Evolutionary conservation across 2,113 vertebrate genomes (phyloP), one percentile per base, ranked within the genome.

Genomic region (Istiophorus platypterus): DNA sequence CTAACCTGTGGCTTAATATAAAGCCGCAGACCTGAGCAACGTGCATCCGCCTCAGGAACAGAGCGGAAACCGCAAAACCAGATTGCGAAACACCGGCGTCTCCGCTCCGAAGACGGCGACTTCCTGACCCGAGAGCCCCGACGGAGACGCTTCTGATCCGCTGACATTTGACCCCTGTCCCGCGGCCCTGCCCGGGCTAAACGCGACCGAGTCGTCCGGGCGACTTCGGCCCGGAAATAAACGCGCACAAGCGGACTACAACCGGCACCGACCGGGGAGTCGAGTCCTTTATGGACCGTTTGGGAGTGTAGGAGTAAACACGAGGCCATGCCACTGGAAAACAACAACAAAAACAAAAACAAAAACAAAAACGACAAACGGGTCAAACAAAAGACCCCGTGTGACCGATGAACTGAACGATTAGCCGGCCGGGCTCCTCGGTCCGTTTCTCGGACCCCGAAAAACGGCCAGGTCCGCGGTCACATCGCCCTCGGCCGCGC

Each of bases 41-140:
- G 15, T 31, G 82, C 88, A 90, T 91, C 90, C 84, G 85, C 80
- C 89, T 90, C 89, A 82, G 68, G 67, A 92, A 93, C 92, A 93
- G 92, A 88, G 70, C 34, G 39, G 78, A 85, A 88, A 85, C 85
- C 86, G 84, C 85, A 82, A 69, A 80, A 87, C 49, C 15, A 76
- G 82, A 65, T 78, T n/a, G n/a, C n/a, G 49, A 67, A 85, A 84
- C 76, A 81, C 72, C 67, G 24, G 79, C 74, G 64, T 72, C 87
- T 84, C n/a, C 10, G 68, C 27, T 56, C 20, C 47, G 77, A 72
- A 76, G 81, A 83, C 45, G 15, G 51, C 42, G 27, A 45, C 42
- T 76, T 78, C 74, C 68, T 80, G 66, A 58, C 22, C 26, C 3
- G 27, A 39, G 57, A 11, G 7, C 37, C 62, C 65, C 62, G 24